phyloP scores from a whole-genome alignment of 2,797 vertebrate species.

The Rallus crepitans region DNA sequence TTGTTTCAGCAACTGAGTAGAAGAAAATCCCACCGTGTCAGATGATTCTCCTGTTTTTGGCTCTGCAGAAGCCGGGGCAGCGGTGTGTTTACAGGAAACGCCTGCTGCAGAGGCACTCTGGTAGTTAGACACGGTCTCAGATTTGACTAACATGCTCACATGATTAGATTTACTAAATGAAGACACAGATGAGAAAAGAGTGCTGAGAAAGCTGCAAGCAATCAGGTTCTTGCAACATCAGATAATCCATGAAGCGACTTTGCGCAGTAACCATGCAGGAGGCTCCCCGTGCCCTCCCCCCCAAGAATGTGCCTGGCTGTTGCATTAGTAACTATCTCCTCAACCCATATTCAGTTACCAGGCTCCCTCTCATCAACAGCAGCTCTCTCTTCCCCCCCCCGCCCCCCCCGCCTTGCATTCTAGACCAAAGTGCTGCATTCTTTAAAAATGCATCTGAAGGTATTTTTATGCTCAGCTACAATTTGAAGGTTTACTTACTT shows the following conservation, averaged over 20 bases:
- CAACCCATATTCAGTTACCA: conserved; percentile 53
- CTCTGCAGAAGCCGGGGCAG: neutral
- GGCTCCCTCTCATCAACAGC: conserved; percentile 46
- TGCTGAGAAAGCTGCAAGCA: conserved; percentile 43
- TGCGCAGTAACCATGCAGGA: conserved; percentile 1
- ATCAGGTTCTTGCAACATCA: conserved; percentile 33
- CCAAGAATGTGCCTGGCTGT: conserved; percentile 15
- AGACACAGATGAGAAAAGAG: conserved; percentile 4
- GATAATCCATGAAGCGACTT: neutral
- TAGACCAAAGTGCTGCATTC: neutral
- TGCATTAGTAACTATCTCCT: conserved; percentile 47
- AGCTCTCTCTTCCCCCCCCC: neutral
- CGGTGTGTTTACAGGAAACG: conserved; percentile 71
- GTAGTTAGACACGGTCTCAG: conserved; percentile 5
- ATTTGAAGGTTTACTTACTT: neutral
- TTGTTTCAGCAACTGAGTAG: neutral
- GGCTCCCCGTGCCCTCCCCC: conserved; percentile 33
- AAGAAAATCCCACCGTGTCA: conserved; percentile 16
- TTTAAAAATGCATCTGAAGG: neutral
- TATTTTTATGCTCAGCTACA: neutral
- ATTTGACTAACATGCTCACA: conserved; percentile 42
- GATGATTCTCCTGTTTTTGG: conserved; percentile 31
- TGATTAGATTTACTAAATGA: conserved; percentile 50
- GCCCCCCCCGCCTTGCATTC: neutral
- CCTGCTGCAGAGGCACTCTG: conserved; percentile 50